Conservation (phyloP, 1,140 invertebrate species). For the Aphelenchoides fujianensis region DNA sequence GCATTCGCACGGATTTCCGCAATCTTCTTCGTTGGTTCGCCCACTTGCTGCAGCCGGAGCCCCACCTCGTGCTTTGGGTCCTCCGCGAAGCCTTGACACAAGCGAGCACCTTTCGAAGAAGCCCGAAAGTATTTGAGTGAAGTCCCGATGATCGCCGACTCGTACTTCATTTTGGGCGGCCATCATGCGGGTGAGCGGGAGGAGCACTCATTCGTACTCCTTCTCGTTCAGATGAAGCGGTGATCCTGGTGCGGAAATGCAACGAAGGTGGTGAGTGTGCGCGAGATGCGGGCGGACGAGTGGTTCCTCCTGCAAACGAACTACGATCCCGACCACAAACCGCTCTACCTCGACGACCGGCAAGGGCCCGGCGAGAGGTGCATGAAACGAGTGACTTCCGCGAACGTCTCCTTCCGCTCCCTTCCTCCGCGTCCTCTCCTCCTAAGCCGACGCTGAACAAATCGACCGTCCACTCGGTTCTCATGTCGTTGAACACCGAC, state of each 20-base stretch:
- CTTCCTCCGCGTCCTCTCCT: constrained; percentile 50
- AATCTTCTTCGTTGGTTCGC: constrained; percentile 30
- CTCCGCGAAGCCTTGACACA: constrained; percentile 56
- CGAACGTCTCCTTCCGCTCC: constrained; percentile 37
- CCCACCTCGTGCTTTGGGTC: constrained; percentile 65
- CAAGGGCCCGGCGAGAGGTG: constrained; percentile 65
- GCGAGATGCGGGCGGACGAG: constrained; percentile 4
- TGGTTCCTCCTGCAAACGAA: constrained; percentile 65
- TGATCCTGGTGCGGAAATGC: constrained; percentile 32
- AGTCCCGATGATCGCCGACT: constrained; percentile 43
- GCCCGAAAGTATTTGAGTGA: constrained; percentile 40
- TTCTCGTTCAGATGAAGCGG: background rate
- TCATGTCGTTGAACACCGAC: constrained; percentile 21
- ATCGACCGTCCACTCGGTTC: constrained; percentile 26
- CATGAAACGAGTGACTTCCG: constrained; percentile 43
- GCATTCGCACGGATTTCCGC: constrained; percentile 64
- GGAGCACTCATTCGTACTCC: no score
- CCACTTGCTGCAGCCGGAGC: constrained; percentile 63
- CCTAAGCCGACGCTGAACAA: constrained; percentile 55
- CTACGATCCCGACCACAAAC: constrained; percentile 65
- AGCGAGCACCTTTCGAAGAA: constrained; percentile 29
- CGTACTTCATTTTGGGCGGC: constrained; percentile 53
- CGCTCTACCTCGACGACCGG: constrained; percentile 63
- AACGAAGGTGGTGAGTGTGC: constrained; percentile 26
- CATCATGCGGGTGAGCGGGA: constrained; percentile 33